Percentiles rank a stretch among this genome's conserved stretches.
These are phyloP conservation scores for Vidua macroura DNA, from an alignment of 2,113 vertebrate genomes.

Conservation along the genomic window DNA sequence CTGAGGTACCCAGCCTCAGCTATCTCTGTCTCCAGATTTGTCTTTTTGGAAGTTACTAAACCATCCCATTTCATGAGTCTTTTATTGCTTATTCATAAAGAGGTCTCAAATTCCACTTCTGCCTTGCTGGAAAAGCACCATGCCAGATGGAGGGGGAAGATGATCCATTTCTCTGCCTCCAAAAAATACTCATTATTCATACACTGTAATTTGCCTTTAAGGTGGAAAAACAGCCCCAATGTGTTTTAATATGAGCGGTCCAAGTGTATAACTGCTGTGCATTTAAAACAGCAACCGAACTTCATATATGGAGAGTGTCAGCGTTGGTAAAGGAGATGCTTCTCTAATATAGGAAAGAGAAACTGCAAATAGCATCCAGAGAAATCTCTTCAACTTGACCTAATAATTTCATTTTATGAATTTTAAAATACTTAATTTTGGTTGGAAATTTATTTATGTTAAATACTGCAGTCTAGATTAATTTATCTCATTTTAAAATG, in stretches of 20 bases:
- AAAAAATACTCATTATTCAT: background rate
- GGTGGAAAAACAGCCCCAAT: background rate
- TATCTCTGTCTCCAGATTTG: background rate
- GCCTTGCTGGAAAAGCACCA: background rate
- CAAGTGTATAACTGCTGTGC: background rate
- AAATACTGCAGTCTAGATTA: background rate
- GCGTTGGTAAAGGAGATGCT: background rate
- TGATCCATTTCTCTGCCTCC: background rate
- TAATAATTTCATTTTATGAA: background rate
- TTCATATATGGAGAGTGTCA: background rate
- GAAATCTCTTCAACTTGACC: background rate
- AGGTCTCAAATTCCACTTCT: background rate
- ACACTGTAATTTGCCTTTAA: background rate
- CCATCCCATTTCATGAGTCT: background rate
- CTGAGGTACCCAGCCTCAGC: background rate
- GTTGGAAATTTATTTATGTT: background rate
- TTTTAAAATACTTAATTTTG: background rate
- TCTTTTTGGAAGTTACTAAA: background rate
- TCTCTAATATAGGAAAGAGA: background rate
- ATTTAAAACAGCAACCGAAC: background rate
- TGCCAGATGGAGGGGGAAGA: background rate
- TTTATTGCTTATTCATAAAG: background rate
- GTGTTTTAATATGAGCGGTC: background rate
- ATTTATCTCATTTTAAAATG: background rate
- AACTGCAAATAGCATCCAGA: background rate